Conservation (phyloP, 2,113 vertebrate species). For the Columba janthina region DNA sequence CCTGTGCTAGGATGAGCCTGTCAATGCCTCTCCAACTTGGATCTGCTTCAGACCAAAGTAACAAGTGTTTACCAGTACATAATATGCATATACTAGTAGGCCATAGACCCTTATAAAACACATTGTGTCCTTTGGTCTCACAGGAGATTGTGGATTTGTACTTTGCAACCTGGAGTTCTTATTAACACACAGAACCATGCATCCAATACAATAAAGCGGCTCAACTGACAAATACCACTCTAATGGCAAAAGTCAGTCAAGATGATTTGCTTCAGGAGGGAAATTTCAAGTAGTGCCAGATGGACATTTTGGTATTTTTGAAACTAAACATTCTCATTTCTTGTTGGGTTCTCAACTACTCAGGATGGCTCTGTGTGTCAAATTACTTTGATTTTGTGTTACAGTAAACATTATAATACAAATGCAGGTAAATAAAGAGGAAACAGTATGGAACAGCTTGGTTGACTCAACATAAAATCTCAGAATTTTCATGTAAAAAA, state of each 20-base stretch:
- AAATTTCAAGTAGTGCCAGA: background rate
- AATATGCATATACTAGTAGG: background rate
- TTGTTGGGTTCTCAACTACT: background rate
- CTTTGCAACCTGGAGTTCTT: background rate
- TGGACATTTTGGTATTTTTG: background rate
- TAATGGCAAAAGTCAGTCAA: background rate
- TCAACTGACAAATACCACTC: background rate
- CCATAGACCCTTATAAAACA: background rate
- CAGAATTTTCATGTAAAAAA: background rate
- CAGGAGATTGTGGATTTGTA: background rate
- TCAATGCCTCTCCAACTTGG: background rate
- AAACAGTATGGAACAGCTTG: background rate
- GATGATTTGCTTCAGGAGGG: background rate
- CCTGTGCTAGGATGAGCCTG: background rate
- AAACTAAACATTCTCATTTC: rapidly evolving
- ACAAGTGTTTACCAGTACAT: background rate
- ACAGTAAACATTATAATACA: background rate
- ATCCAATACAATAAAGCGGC: background rate
- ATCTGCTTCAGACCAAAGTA: background rate
- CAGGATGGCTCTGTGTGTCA: background rate
- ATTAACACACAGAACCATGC: background rate
- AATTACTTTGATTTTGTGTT: background rate
- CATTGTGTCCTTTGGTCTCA: background rate
- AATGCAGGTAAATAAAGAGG: background rate
- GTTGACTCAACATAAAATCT: background rate